Conservation (phyloP, 2,113 vertebrate genomes). For the Petaurus breviceps region DNA sequence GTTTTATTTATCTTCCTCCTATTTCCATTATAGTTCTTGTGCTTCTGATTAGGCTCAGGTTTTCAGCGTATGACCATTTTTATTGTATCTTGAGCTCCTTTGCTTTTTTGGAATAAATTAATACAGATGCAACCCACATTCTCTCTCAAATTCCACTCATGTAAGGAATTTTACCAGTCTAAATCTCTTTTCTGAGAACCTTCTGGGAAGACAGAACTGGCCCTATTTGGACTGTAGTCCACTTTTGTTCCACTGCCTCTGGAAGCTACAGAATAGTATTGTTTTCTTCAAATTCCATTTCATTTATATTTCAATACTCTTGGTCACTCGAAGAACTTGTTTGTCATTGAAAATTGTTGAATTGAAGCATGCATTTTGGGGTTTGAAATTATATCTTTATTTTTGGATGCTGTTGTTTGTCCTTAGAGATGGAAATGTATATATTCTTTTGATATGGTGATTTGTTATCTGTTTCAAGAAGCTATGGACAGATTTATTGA, state of each 20-base stretch:
- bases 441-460: not conserved
- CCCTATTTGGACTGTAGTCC: not conserved
- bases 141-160: not conserved
- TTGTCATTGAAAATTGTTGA: not conserved
- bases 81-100: not conserved
- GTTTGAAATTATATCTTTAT: not conserved
- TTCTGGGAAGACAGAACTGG: not conserved
- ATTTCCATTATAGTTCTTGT: not conserved
- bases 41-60: not conserved
- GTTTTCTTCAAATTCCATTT: not conserved
- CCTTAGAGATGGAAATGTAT: not conserved
- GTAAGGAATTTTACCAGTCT: not conserved
- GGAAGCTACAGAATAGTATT: not conserved
- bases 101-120: not conserved
- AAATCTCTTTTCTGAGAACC: not conserved
- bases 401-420: not conserved
- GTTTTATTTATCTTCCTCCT: not conserved
- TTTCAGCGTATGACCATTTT: not conserved
- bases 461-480: not conserved
- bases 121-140: not conserved
- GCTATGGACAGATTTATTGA: not conserved
- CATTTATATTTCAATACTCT: not conserved
- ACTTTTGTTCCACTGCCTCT: not conserved
- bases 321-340: not conserved
- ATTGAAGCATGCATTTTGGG: not conserved